A percentile compares a stretch with the other conserved stretches of the same genome.
phyloP scores from a whole-genome alignment of 2,113 vertebrate genomes.

The Paramisgurnus dabryanus region DNA sequence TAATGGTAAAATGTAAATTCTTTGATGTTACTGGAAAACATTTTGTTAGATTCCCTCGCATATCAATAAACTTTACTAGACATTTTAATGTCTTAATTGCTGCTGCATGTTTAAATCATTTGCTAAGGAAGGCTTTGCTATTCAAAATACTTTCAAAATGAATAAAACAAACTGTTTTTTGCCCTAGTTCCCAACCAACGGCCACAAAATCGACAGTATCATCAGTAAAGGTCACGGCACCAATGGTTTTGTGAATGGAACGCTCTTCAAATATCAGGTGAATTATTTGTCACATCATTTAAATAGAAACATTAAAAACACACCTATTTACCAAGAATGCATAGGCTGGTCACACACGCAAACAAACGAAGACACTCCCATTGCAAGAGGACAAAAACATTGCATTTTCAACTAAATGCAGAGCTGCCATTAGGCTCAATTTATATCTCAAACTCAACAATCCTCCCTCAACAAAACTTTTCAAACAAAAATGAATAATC shows the following conservation, averaged over 20 bases:
- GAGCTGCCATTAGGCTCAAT: no score
- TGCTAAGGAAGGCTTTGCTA: not conserved
- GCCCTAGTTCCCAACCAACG: constrained; percentile 65
- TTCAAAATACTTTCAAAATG: not conserved
- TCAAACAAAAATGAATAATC: not conserved
- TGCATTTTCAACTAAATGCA: no score
- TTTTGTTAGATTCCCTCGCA: no score
- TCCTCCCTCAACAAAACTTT: not conserved
- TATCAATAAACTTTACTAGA: no score
- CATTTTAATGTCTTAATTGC: no score
- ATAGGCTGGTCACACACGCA: not conserved
- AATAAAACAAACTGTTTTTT: constrained; percentile 15
- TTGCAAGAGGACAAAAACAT: not conserved
- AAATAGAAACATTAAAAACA: constrained; percentile 36
- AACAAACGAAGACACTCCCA: constrained; percentile 1
- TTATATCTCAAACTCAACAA: no score
- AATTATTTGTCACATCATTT: constrained; percentile 36
- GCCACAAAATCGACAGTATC: constrained; percentile 51
- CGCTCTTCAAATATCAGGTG: constrained; percentile 56
- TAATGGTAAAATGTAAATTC: no score
- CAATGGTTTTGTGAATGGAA: constrained; percentile 47
- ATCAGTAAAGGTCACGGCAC: constrained; percentile 48
- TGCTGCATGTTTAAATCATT: not conserved
- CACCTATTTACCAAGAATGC: constrained; percentile 54
- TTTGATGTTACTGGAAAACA: no score